Evolutionary conservation across 2,113 vertebrate species (phyloP), one percentile per base, ranked within the genome.

Genomic region (Perccottus glenii): DNA sequence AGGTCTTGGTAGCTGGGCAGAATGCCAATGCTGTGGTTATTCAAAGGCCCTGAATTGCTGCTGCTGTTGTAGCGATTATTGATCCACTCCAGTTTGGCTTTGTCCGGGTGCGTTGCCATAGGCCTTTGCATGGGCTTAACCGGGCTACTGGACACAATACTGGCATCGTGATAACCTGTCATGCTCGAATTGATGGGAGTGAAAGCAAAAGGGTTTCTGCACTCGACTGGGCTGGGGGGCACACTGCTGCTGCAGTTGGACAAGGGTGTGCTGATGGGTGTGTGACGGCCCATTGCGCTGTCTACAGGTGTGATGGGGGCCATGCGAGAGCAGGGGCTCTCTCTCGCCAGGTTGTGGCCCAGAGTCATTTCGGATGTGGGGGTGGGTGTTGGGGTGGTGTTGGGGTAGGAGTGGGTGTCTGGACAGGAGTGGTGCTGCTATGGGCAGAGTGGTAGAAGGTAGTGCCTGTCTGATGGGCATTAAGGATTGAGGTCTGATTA

Each of bases 41-140:
- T 92, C 92, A 60, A 92, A 80, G 58, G 95, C 58, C 80, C 93
- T 16, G 87, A 90, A n/a, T 94, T 91, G 5, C 87, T 92, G 0
- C 89, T 87, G 0, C 90, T 87, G 80, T 90, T 94, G 66, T 99
- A 99, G 72, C 96, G 95, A 0, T 96, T 97, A 83, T 96, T 99
- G 94, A 99, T 99, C 98, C 98, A 99, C 70, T 99, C 98, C 0
- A 99, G 93, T 75, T 98, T 98, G 81, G 96, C 96, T 89, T 98
- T 99, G 89, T 99, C 96, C 0, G 98, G 98, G 75, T 99, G 98
- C 1, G 98, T 99, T 43, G 97, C 97, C 95, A 94, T 99, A 5
- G 98, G 98, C 80, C 98, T 93, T 82, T 99, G 97, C 97, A 99
- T 99, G 1, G 98, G 98, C 84, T 99, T 99, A 55, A 99, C 96